These are phyloP conservation scores for Tetanocera ferruginea DNA, from an alignment of 2,888 invertebrate genomes.

Conservation along the genomic window DNA sequence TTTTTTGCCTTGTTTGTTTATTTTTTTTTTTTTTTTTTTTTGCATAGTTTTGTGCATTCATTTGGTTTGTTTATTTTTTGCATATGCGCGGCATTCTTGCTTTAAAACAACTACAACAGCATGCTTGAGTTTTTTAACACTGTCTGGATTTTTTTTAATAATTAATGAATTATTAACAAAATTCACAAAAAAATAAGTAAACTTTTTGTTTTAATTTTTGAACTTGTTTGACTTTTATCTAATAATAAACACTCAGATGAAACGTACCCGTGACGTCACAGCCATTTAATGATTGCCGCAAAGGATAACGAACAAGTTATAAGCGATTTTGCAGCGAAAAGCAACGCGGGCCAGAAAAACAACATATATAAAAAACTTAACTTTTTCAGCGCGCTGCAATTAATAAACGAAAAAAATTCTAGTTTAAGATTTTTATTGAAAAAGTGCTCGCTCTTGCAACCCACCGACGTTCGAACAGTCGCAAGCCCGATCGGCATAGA, in stretches of 20 bases:
- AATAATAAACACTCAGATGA: too few species aligned
- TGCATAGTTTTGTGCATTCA: not conserved
- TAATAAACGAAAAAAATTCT: slow-evolving; percentile 3
- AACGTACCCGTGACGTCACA: not conserved
- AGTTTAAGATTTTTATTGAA: slow-evolving; percentile 1
- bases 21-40: not conserved
- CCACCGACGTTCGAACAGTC: not conserved
- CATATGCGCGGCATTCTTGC: not conserved
- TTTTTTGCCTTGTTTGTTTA: not conserved
- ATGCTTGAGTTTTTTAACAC: too few species aligned
- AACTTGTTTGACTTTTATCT: too few species aligned
- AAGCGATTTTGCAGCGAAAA: not conserved
- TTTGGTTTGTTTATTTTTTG: not conserved
- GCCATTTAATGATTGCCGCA: not conserved
- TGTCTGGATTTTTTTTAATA: too few species aligned
- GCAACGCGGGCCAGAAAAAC: not conserved
- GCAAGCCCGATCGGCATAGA: not conserved
- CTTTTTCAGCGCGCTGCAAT: slow-evolving; percentile 15
- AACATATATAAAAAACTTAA: not conserved
- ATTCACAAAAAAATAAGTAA: too few species aligned
- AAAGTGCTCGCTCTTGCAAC: slow-evolving; percentile 3
- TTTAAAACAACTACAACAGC: too few species aligned
- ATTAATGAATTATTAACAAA: too few species aligned
- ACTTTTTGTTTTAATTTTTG: too few species aligned
- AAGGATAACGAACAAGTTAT: not conserved